Evolutionary conservation across 2,888 invertebrate genomes (phyloP), one percentile per base, ranked within the genome.

Genomic region (Laspeyria flexula): DNA sequence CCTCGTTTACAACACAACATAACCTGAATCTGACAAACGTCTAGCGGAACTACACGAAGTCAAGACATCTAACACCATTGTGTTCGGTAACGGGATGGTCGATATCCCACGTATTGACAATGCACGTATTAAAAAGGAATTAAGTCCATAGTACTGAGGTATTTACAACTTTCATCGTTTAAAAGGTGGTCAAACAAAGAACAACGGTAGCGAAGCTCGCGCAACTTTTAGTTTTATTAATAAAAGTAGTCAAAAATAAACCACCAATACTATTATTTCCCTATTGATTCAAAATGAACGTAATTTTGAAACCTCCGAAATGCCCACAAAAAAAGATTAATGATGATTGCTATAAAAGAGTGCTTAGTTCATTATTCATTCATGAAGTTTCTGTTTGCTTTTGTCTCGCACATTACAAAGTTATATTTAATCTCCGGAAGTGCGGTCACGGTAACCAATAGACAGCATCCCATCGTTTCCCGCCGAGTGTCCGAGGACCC

Each of bases 51-150:
- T 7, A 27, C 29, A 43, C 12, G 27, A 34, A 38, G 40, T 18
- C 13, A 13, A 16, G 37, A 30, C 35, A 33, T n/a, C 33, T 11
- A 29, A 35, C 30, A 45, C 41, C 31, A 50, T 50, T 44, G 43
- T 42, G 42, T 39, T 35, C 35, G 21, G 35, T 31, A 31, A 13
- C 31, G 31, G 30, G 12, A 27, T 35, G 50, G 27, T 43, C 40
- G 43, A 44, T 27, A 50, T 50, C 43, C 43, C 50, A 50, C 50
- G 50, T 23, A n/a, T 21, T 40, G 29, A 44, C 43, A 43, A 50
- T 34, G 27, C 11, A 27, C 9, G 18, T 13, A 43, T 49, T 43
- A 43, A 39, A 43, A 35, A 7, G 12, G 10, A 29, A 43, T 43
- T 43, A 25, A 35, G 43, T 37, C 15, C 29, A 29, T 29, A 11